phyloP scores from a whole-genome alignment of 2,888 invertebrate species.

The Callimorpha dominula region DNA sequence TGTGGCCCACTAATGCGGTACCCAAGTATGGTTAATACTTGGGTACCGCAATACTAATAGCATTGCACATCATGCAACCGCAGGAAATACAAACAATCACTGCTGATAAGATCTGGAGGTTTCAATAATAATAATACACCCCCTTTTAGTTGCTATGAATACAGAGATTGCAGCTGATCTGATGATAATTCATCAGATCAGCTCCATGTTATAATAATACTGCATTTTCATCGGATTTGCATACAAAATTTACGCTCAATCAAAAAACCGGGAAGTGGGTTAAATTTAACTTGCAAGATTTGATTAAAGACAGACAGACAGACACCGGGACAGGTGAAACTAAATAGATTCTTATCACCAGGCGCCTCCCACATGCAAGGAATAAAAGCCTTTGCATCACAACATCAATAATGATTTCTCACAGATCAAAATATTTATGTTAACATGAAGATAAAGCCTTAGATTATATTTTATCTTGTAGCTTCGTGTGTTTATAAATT shows the following conservation, averaged over 20 bases:
- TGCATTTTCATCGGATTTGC: not conserved
- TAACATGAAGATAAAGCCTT: not conserved
- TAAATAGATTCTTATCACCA: not conserved
- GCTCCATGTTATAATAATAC: not conserved
- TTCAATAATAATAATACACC: too few species aligned
- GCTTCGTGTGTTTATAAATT: not conserved
- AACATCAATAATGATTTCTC: not conserved
- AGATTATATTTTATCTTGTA: not conserved
- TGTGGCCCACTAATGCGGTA: too few species aligned
- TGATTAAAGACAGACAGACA: not conserved
- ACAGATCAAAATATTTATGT: not conserved
- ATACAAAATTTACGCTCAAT: not conserved
- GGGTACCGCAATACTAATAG: too few species aligned
- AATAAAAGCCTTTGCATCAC: too few species aligned
- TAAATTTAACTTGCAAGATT: not conserved
- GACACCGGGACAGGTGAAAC: not conserved
- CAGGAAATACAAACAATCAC: too few species aligned
- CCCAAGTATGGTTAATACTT: too few species aligned
- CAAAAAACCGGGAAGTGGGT: not conserved
- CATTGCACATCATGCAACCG: too few species aligned
- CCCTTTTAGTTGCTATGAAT: too few species aligned
- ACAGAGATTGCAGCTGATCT: too few species aligned
- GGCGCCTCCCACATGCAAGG: not conserved
- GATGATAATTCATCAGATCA: too few species aligned
- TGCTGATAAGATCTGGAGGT: too few species aligned